Conservation (phyloP, 2,797 vertebrate genomes). For the Channallabes apus region DNA sequence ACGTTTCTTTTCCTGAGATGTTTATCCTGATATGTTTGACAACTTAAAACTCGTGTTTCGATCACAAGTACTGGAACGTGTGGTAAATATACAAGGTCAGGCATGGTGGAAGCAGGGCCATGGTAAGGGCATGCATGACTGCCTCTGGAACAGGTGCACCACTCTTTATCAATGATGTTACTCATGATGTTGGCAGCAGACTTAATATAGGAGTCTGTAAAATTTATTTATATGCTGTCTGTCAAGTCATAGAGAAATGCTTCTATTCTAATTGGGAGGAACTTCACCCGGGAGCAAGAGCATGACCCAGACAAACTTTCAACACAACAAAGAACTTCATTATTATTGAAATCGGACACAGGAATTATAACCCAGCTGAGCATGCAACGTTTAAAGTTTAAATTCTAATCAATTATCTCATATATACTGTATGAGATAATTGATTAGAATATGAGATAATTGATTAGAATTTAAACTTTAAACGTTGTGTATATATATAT, state of each 20-base stretch:
- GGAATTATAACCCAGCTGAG: background rate
- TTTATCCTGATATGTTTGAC: no score
- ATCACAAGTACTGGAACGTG: no score
- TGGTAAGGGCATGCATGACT: background rate
- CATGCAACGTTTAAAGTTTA: background rate
- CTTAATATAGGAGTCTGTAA: background rate
- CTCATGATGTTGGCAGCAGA: background rate
- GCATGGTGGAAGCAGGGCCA: background rate
- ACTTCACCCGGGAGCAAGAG: background rate
- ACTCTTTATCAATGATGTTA: background rate
- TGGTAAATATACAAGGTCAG: background rate
- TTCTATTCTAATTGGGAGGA: background rate
- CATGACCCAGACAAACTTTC: background rate
- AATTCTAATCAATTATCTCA: background rate
- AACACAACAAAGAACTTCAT: background rate
- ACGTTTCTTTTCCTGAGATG: no score
- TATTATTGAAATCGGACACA: background rate
- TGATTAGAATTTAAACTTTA: no score
- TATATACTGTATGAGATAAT: no score
- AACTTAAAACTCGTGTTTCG: no score
- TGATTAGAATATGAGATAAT: no score
- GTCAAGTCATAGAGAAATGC: background rate
- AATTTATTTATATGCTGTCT: background rate
- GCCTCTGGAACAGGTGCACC: background rate
- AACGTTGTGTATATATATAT: no score